Base-by-base conservation (phyloP, 2,888 invertebrate species). In the Rhingia campestris region DNA sequence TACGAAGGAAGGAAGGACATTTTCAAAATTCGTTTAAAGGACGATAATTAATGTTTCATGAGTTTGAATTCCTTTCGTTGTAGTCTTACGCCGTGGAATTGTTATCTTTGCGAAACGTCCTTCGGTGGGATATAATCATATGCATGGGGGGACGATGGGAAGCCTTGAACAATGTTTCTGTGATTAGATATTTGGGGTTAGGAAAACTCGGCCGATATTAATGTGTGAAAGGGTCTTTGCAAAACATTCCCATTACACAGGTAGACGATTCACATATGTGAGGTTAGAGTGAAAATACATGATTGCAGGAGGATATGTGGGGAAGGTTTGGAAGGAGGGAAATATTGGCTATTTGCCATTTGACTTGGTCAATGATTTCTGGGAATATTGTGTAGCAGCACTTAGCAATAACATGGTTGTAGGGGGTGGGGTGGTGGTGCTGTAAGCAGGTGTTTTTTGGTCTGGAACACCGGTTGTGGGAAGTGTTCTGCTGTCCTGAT, bases 171-270 rank as follows among this genome's bases (percentile, higher is more conserved):
- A 70, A 66, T 59, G 64, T 45, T 51, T 9, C 6, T 41, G 67
- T 77, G 82, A 82, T 73, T 77, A 45, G 73, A 82, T 69, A 67
- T 49, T 63, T 73, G 77, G 43, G 77, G 82, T 45, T 43, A 66
- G 76, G 32, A 47, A 22, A 59, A 30, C 51, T 43, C 41, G 32
- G 47, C 41, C 41, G 61, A 73, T 10, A 35, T 9, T 9, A 32
- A 9, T 59, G 47, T 51, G 41, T 12, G 4, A 43, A 59, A 35
- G 61, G 59, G 41, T 54, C 45, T 43, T 14, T 22, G 6, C 5
- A 30, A n/a, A 30, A 45, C 32, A 39, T 9, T 54, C 14, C 9
- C 35, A 47, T 45, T 33, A n/a, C 54, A 56, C 54, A 56, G 75
- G 75, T 59, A 41, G 43, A 58, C 58, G 22, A 22, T 22, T 22